phyloP scores from a whole-genome alignment of 2,797 vertebrate genomes.

The Trachops cirrhosus region DNA sequence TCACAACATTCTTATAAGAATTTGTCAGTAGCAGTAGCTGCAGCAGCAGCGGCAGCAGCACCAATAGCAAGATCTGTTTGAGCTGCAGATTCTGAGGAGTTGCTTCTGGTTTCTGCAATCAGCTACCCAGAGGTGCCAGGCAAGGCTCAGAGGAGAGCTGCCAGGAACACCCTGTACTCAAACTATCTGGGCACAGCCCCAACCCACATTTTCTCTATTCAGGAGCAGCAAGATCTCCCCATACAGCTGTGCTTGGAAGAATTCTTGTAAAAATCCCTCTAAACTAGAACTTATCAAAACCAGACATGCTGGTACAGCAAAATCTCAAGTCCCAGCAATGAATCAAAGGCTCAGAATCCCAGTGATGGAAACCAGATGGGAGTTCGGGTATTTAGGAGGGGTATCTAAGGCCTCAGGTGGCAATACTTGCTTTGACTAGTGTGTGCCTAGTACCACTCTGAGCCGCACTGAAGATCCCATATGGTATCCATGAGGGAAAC shows the following conservation, averaged over 20 bases:
- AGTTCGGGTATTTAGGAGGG: background rate
- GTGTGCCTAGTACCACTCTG: background rate
- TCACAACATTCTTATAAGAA: background rate
- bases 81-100: background rate
- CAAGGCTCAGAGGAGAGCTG: background rate
- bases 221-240: background rate
- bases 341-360: background rate
- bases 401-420: background rate
- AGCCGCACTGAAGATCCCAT: background rate
- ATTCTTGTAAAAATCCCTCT: background rate
- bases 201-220: background rate
- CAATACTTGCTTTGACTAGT: background rate
- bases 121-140: background rate
- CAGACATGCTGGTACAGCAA: background rate
- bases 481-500: background rate
- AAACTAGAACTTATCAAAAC: background rate
- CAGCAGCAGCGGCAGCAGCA: background rate
- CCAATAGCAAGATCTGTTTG: background rate
- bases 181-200: background rate
- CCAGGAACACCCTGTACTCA: background rate
- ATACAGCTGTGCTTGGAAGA: conserved; percentile 7
- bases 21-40: background rate
- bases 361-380: background rate
- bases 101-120: background rate
- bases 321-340: conserved; percentile 5